Conservation (phyloP, 2,797 vertebrate genomes). For the Okamejei kenojei region DNA sequence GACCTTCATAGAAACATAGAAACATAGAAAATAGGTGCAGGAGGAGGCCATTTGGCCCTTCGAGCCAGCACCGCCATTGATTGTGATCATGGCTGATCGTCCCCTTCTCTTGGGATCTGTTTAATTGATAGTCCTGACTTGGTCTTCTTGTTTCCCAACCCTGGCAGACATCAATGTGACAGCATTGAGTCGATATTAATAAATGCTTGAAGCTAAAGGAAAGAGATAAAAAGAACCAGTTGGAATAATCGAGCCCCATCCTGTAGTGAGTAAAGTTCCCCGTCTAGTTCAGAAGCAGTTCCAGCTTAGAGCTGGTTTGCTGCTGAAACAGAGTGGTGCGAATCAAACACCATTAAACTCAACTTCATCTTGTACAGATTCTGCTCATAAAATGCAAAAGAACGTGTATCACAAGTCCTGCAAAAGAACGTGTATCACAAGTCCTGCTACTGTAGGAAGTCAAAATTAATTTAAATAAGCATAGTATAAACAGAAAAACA, state of each 20-base stretch:
- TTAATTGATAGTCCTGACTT: background rate
- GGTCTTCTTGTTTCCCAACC: background rate
- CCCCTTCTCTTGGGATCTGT: background rate
- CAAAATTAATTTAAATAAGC: slow-evolving; percentile 33
- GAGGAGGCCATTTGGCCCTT: too few species aligned
- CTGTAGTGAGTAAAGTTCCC: background rate
- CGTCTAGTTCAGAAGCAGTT: background rate
- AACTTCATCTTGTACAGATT: background rate
- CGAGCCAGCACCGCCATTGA: too few species aligned
- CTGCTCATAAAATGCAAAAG: slow-evolving; percentile 2
- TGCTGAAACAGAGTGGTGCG: too few species aligned
- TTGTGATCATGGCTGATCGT: too few species aligned
- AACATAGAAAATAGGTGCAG: too few species aligned
- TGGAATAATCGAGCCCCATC: background rate
- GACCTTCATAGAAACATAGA: background rate
- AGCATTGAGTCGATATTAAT: background rate
- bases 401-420: background rate
- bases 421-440: background rate
- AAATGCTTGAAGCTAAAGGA: slow-evolving; percentile 23
- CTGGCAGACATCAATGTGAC: background rate
- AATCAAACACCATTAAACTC: background rate
- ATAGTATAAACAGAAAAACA: background rate
- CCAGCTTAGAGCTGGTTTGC: slow-evolving; percentile 17
- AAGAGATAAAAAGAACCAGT: background rate
- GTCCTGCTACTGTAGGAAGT: background rate